Conservation (phyloP, 2,797 vertebrate genomes). For the Adelosebastes latens region DNA sequence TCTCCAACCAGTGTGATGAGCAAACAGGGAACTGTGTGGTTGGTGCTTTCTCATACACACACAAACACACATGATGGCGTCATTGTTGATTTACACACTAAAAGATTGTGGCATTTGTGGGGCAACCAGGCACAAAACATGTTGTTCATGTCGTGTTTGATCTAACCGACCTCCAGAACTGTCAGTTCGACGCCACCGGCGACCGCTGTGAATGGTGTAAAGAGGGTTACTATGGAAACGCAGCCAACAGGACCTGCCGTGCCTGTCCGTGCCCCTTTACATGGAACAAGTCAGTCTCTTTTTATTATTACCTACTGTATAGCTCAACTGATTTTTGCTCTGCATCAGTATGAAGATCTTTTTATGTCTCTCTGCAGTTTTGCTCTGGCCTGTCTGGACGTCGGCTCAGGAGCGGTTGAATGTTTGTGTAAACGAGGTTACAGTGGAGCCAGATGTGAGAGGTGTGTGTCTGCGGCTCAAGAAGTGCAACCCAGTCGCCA, state of each 20-base stretch:
- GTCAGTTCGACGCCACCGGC: slow-evolving; percentile 85
- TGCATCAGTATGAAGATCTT: neutral
- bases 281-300: slow-evolving; percentile 83
- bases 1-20: slow-evolving; percentile 85
- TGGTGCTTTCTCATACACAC: slow-evolving; percentile 58
- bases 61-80: neutral
- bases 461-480: slow-evolving; percentile 55
- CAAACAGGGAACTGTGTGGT: slow-evolving; percentile 87
- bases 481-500: no score
- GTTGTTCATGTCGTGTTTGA: neutral
- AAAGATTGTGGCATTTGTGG: neutral
- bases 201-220: slow-evolving; percentile 87
- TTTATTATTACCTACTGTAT: neutral
- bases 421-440: slow-evolving; percentile 72
- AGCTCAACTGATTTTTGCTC: neutral
- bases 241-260: slow-evolving; percentile 79
- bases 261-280: slow-evolving; percentile 86
- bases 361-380: slow-evolving; percentile 51
- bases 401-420: slow-evolving; percentile 45
- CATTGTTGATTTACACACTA: neutral
- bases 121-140: neutral
- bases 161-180: slow-evolving; percentile 79
- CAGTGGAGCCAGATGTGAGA: slow-evolving; percentile 69
- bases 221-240: slow-evolving; percentile 86
- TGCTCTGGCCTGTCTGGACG: slow-evolving; percentile 60